These are phyloP conservation scores for Dicaeum eximium DNA, from an alignment of 2,113 vertebrate genomes.

Conservation along the genomic window DNA sequence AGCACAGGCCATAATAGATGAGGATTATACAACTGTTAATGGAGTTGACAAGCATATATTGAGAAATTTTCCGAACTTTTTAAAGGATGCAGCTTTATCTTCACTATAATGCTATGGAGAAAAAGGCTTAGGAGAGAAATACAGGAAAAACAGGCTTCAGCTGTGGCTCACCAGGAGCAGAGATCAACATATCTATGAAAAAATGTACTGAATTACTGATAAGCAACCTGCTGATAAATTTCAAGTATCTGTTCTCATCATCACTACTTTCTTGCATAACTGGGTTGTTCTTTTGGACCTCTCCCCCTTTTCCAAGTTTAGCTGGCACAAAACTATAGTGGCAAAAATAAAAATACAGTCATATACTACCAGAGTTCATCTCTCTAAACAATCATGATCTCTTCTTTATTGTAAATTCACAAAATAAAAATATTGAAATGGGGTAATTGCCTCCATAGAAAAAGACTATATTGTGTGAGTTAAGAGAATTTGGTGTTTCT, in stretches of 20 bases:
- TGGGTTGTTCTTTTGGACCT: not conserved
- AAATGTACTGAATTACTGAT: not conserved
- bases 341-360: not conserved
- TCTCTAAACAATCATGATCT: not conserved
- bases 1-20: not conserved
- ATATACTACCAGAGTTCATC: not conserved
- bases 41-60: not conserved
- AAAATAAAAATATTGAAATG: not conserved
- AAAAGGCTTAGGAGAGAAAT: not conserved
- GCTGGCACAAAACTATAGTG: not conserved
- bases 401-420: not conserved
- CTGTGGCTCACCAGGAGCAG: not conserved
- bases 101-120: not conserved
- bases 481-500: not conserved
- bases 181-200: not conserved
- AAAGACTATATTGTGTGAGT: not conserved
- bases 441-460: not conserved
- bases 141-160: not conserved
- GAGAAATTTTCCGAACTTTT: not conserved
- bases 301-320: not conserved
- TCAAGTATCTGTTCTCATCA: not conserved
- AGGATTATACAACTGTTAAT: not conserved
- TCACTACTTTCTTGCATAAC: not conserved
- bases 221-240: not conserved
- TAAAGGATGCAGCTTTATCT: not conserved